Evolutionary conservation across 2,888 invertebrate genomes (phyloP).

Genomic region (Cephus runcator): DNA sequence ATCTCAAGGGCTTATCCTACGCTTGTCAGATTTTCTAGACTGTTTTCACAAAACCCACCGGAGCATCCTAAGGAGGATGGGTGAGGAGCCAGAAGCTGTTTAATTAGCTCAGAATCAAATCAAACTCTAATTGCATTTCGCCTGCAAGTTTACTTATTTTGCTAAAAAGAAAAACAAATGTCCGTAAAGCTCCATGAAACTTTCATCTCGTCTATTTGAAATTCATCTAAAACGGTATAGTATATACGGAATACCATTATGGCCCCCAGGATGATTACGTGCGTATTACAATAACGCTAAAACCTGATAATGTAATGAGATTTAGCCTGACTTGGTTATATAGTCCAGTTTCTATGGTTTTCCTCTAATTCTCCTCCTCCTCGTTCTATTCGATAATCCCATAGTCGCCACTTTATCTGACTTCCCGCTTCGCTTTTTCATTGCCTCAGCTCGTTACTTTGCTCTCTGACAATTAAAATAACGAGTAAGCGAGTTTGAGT

Average conservation of each 20-base stretch:
- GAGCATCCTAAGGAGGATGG: neutral
- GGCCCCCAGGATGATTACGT: neutral
- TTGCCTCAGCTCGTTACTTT: neutral
- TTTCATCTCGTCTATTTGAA: neutral
- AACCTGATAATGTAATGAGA: neutral
- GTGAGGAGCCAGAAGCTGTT: constrained; percentile 25
- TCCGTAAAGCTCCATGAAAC: neutral
- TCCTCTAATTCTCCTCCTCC: neutral
- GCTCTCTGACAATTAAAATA: neutral
- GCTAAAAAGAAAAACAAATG: neutral
- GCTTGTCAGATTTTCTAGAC: neutral
- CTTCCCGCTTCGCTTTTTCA: neutral
- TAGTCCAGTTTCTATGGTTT: neutral
- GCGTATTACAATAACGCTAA: neutral
- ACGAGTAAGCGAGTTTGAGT: neutral
- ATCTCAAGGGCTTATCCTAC: neutral
- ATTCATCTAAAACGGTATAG: neutral
- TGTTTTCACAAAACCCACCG: neutral
- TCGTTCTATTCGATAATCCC: neutral
- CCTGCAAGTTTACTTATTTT: neutral
- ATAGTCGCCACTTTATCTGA: neutral
- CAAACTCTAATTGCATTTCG: constrained; percentile 19
- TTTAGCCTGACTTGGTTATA: neutral
- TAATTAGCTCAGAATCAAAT: constrained; percentile 35
- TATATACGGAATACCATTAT: neutral